phyloP scores from a whole-genome alignment of 2,888 invertebrate genomes.

The Eretmocerus hayati region DNA sequence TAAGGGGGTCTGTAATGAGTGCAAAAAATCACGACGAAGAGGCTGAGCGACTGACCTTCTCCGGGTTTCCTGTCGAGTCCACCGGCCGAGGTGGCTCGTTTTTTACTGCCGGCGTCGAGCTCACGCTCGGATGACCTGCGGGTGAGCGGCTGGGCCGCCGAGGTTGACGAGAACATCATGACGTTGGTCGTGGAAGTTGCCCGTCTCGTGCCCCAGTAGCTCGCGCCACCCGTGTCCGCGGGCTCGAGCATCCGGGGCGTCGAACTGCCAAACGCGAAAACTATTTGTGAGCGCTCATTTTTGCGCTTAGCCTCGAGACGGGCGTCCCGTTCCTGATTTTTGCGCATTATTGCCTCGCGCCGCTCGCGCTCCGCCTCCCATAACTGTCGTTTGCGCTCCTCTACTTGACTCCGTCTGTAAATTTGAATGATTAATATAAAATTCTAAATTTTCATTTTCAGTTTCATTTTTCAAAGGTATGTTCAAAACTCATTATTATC shows the following conservation, averaged over 20 bases:
- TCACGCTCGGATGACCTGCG: constrained; percentile 81
- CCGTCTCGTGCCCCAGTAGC: constrained; percentile 81
- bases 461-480: no score
- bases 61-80: constrained; percentile 61
- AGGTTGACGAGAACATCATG: constrained; percentile 62
- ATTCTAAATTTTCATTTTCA: no score
- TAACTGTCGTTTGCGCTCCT: constrained; percentile 82
- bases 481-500: no score
- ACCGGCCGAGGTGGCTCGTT: constrained; percentile 67
- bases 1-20: no score
- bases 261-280: constrained; percentile 87
- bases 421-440: no score
- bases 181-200: constrained; percentile 88
- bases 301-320: constrained; percentile 72
- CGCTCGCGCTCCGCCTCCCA: constrained; percentile 83
- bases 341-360: constrained; percentile 76
- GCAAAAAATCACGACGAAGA: no score
- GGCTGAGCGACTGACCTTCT: constrained; percentile 38
- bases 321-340: constrained; percentile 79
- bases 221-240: constrained; percentile 63
- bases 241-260: constrained; percentile 83
- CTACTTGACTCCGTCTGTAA: constrained; percentile 56
- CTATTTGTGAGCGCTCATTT: constrained; percentile 65
- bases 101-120: constrained; percentile 66
- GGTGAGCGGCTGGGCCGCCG: constrained; percentile 50